Evolutionary conservation across 2,888 invertebrate genomes (phyloP).

Genomic region (Sipha maydis): DNA sequence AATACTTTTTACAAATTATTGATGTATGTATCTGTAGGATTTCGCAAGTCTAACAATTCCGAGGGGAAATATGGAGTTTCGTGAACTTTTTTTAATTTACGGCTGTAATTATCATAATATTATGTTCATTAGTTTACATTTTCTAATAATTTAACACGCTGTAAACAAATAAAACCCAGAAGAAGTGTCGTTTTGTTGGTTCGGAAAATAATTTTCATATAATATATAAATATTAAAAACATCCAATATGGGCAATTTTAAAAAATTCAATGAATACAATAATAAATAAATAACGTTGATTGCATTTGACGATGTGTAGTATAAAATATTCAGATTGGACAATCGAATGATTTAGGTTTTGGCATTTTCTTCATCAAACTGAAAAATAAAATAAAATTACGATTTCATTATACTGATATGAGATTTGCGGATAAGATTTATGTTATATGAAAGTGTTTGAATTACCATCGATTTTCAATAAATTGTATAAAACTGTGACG

Average conservation of each 20-base stretch:
- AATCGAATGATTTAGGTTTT: background rate
- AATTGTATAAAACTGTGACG: too few relatives aligned
- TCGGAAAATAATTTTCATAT: background rate
- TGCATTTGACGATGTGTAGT: conserved; percentile 28
- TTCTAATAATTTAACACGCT: background rate
- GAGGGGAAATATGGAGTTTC: too few relatives aligned
- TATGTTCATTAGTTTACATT: too few relatives aligned
- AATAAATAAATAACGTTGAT: conserved; percentile 6
- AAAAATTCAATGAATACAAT: background rate
- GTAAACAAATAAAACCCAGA: background rate
- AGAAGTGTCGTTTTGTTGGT: background rate
- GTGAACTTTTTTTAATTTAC: too few relatives aligned
- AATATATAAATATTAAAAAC: conserved; percentile 8
- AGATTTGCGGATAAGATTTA: too few relatives aligned
- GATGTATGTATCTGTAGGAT: too few relatives aligned
- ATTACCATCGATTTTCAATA: too few relatives aligned
- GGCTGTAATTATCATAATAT: too few relatives aligned
- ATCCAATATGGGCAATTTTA: conserved; percentile 24
- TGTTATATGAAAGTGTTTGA: too few relatives aligned
- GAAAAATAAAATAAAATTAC: conserved; percentile 15
- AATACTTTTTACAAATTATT: too few relatives aligned
- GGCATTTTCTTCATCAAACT: conserved; percentile 10
- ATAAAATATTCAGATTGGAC: conserved; percentile 21
- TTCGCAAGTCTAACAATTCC: too few relatives aligned
- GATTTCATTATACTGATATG: too few relatives aligned